Evolutionary conservation across 2,797 vertebrate species (phyloP), one percentile per base, ranked within the genome.

Genomic region (Lutjanus argentimaculatus): DNA sequence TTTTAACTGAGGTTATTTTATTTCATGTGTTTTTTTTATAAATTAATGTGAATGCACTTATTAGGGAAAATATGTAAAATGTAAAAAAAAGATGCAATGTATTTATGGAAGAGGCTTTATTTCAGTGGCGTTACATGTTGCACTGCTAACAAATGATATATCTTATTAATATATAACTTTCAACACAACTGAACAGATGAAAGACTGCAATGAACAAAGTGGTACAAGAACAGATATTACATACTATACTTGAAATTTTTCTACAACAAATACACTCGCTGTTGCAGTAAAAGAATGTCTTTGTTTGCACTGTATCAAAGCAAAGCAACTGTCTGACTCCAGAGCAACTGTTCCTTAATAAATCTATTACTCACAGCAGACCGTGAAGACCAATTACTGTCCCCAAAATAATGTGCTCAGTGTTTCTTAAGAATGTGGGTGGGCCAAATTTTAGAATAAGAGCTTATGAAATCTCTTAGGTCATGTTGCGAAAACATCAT

Each of bases 311-410:
- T 72, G 64, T 63, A 53, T 86, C 61, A 73, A 70, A 78, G 57
- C 19, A 70, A 71, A 73, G 16, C 58, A 52, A 72, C 71, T 42
- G 59, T 22, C 45, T 48, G 53, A 65, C 52, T 71, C 45, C 55
- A 71, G 64, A 75, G 55, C 76, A 84, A 70, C 81, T 76, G 67
- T 40, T 75, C 45, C 40, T 56, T 43, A 80, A 85, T 85, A 80
- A 89, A 87, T 70, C 45, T 76, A 17, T 79, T 70, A 52, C 22
- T 67, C 30, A 56, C 30, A 71, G n/a, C 17, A 15, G 57, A 68
- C 74, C 7, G 6, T 77, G 57, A 79, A 80, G 69, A 78, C 14
- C 52, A 76, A 52, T 78, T 71, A 68, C 64, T 81, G 49, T 46
- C 40, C 67, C 65, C 58, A 72, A 77, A 56, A 73, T 75, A 45